phyloP scores from a whole-genome alignment of 1,140 invertebrate species.

The Lethocerus indicus region DNA sequence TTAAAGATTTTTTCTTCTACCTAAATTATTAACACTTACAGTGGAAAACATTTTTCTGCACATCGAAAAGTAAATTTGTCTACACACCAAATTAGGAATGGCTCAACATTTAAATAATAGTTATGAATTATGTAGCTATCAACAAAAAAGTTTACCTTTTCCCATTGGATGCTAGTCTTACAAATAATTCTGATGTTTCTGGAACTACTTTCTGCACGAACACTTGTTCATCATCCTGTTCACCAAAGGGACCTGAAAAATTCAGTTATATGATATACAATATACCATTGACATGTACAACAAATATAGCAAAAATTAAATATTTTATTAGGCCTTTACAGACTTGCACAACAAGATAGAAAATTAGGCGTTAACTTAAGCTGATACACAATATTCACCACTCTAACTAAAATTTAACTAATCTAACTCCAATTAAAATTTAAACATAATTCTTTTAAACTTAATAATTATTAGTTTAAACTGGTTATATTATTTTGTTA shows the following conservation, averaged over 20 bases:
- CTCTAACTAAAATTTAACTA: no score
- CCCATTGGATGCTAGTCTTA: slow-evolving; percentile 86
- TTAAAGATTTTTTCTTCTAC: neutral
- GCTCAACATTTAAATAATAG: neutral
- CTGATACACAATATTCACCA: no score
- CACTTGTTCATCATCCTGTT: slow-evolving; percentile 94
- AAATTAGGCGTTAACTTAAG: no score
- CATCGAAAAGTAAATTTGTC: neutral
- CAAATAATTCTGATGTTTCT: slow-evolving; percentile 87
- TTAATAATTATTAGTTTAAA: no score
- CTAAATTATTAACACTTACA: neutral
- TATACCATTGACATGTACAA: no score
- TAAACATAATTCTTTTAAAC: no score
- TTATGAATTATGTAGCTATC: neutral
- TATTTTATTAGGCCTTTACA: no score
- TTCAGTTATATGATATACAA: no score
- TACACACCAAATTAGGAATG: neutral
- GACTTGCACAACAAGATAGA: no score
- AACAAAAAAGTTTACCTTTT: slow-evolving; percentile 42
- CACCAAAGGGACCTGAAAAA: slow-evolving; percentile 78
- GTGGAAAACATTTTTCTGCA: neutral
- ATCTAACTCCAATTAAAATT: no score
- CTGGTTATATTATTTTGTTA: neutral
- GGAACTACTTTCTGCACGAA: slow-evolving; percentile 96
- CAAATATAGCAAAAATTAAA: no score